Conservation (phyloP, 1,140 invertebrate species). For the Macrobrachium nipponense region DNA sequence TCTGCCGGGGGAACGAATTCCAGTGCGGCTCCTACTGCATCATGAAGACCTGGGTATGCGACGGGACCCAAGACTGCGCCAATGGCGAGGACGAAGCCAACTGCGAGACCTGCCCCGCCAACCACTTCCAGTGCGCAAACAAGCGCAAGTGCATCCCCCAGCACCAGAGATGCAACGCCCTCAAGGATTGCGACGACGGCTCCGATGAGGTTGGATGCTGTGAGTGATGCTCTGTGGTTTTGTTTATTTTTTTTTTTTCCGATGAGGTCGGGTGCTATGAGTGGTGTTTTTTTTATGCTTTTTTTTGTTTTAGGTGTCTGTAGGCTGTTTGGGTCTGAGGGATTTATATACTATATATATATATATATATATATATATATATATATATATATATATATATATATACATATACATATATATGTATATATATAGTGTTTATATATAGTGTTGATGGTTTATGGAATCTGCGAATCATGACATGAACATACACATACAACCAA, state of each 20-base stretch:
- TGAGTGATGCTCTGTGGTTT: background rate
- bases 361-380: too few relatives aligned
- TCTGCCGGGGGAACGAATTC: slow-evolving; percentile 68
- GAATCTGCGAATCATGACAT: too few relatives aligned
- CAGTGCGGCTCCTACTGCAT: slow-evolving; percentile 76
- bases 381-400: too few relatives aligned
- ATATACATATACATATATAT: too few relatives aligned
- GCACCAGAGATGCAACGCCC: slow-evolving; percentile 88
- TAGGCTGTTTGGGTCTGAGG: too few relatives aligned
- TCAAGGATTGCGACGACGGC: slow-evolving; percentile 87
- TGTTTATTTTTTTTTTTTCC: slow-evolving; percentile 63
- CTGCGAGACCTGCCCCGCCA: slow-evolving; percentile 70
- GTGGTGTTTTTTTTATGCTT: background rate
- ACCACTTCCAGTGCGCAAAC: slow-evolving; percentile 72
- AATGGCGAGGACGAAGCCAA: slow-evolving; percentile 55
- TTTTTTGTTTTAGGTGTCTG: too few relatives aligned
- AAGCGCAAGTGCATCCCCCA: slow-evolving; percentile 84
- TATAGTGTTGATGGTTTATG: too few relatives aligned
- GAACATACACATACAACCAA: too few relatives aligned
- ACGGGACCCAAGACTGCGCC: slow-evolving; percentile 71
- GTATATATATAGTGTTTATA: too few relatives aligned
- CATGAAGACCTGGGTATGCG: slow-evolving; percentile 91
- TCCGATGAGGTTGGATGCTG: slow-evolving; percentile 78
- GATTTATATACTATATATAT: too few relatives aligned
- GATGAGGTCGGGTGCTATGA: slow-evolving; percentile 74